A percentile compares a stretch with the other conserved stretches of the same genome.
phyloP scores from a whole-genome alignment of 2,797 vertebrate species.

The Choloepus didactylus region DNA sequence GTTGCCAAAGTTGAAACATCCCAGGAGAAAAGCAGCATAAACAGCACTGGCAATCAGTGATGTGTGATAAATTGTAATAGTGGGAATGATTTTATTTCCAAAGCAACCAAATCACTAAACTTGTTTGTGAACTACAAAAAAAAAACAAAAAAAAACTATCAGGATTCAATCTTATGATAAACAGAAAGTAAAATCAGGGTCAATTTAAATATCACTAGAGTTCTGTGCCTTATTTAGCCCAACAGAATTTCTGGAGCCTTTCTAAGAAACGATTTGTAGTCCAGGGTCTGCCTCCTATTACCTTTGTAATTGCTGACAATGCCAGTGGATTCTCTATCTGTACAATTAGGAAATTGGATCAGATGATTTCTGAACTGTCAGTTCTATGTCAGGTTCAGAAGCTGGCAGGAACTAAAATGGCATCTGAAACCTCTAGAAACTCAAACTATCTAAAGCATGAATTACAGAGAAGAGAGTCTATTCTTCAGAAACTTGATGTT shows the following conservation, averaged over 20 bases:
- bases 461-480: background rate
- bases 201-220: no score
- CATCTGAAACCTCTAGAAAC: background rate
- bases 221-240: background rate
- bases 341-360: background rate
- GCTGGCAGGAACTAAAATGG: background rate
- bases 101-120: background rate
- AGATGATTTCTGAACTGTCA: background rate
- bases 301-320: background rate
- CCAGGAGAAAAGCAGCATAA: background rate
- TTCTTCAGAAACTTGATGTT: background rate
- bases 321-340: background rate
- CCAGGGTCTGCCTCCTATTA: background rate
- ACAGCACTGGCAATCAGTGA: background rate
- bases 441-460: conserved; percentile 9
- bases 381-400: background rate
- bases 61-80: background rate
- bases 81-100: background rate
- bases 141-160: background rate
- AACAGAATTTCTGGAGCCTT: background rate
- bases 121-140: background rate
- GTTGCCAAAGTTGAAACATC: background rate
- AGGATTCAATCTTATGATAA: background rate
- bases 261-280: background rate
- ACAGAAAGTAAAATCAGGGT: background rate